A percentile compares a stretch with the other conserved stretches of the same genome.
These are phyloP conservation scores for Peribatodes rhomboidaria DNA, from an alignment of 2,888 invertebrate species.

Conservation along the genomic window DNA sequence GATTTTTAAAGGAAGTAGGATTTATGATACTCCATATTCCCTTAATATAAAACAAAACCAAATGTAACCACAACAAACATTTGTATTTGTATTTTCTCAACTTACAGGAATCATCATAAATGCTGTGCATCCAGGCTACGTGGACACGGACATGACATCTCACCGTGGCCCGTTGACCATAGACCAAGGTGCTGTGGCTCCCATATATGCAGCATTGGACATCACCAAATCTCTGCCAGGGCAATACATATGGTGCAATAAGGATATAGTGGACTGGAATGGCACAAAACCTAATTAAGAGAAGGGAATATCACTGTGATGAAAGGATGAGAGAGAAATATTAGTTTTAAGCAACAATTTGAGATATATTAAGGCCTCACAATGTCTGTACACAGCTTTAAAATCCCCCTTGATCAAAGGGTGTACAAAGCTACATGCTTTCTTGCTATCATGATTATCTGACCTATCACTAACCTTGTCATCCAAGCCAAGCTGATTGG, in stretches of 20 bases:
- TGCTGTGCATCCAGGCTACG: constrained; percentile 91
- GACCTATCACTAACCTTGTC: too few species aligned
- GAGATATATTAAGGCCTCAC: background rate
- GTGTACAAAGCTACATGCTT: too few species aligned
- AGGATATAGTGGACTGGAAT: constrained; percentile 86
- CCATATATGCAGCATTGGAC: constrained; percentile 85
- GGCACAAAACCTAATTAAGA: background rate
- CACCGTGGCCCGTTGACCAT: constrained; percentile 87
- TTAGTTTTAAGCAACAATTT: background rate
- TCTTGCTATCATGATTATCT: too few species aligned
- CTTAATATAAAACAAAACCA: too few species aligned
- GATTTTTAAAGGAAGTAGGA: too few species aligned
- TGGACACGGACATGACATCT: constrained; percentile 92
- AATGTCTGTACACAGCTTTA: too few species aligned
- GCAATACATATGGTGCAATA: constrained; percentile 88
- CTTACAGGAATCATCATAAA: constrained; percentile 89
- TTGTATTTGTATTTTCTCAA: background rate
- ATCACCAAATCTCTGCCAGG: constrained; percentile 86
- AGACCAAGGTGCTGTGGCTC: constrained; percentile 86
- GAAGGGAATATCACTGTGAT: background rate
- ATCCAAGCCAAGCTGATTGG: too few species aligned
- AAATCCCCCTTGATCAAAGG: too few species aligned
- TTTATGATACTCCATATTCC: too few species aligned
- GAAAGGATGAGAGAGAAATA: background rate
- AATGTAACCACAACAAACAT: too few species aligned